Base-by-base conservation (phyloP, 2,113 vertebrate genomes). In the Psilopsiagon aymara region DNA sequence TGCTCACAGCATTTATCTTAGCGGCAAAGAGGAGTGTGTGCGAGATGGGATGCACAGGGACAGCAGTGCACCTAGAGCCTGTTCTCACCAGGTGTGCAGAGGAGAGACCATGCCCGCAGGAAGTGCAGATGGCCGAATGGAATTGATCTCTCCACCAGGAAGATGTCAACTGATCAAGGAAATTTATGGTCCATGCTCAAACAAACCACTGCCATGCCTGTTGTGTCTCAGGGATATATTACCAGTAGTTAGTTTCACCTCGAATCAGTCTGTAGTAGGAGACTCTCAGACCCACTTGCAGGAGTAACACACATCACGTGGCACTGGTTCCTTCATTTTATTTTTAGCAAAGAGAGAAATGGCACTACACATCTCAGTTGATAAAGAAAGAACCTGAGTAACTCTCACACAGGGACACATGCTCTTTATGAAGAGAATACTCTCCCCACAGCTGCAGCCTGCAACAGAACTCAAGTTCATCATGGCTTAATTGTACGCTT, bases 131-230 rank as follows among this genome's bases (percentile, higher is more conserved):
- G 8, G 63, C 37, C 69, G 62, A 91, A 88, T 0, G 7, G 80
- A 68, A 96, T 93, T 66, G 20, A 96, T 78, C 53, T 62, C 31
- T 29, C 43, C 51, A 81, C 12, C 46, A 67, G 84, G 82, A 95
- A 97, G 93, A 97, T 47, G 39, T 80, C 74, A 94, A 60, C 18
- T 82, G 64, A 95, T 79, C 90, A 37, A 57, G 39, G 82, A 80
- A 96, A 96, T 94, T 79, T 43, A 95, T 6, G 8, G 21, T 93
- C 60, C 80, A 73, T 87, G 79, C 37, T 95, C 78, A 93, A 88
- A 89, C 84, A 82, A 88, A 91, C 33, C 62, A 77, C 57, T 74
- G 81, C 52, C 73, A 27, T 46, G 63, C 63, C 94, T 77, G 60
- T 47, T 74, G 77, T 49, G 90, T 90, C 91, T 78, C 33, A 92